Evolutionary conservation across 2,888 invertebrate genomes (phyloP), one percentile per base, ranked within the genome.

Genomic region (Digitonthophagus gazella): DNA sequence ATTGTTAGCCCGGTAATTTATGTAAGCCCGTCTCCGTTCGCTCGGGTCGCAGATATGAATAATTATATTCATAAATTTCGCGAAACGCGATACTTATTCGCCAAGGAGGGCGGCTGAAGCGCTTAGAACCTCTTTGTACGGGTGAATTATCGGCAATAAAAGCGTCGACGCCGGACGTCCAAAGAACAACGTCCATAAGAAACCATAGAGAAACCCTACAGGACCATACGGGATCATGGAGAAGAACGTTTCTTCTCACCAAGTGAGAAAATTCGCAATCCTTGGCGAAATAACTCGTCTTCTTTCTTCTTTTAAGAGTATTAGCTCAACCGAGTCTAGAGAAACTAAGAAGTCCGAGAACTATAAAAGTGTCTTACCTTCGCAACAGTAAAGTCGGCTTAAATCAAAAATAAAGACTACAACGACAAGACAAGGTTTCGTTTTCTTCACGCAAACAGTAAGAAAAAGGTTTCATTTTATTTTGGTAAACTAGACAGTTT

Each of bases 231-330:
- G n/a, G n/a, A n/a, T n/a, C n/a, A n/a, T n/a, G n/a, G n/a, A n/a
- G n/a, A n/a, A n/a, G n/a, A n/a, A n/a, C n/a, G n/a, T n/a, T n/a
- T n/a, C n/a, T n/a, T n/a, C n/a, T n/a, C 28, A 11, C 18, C 20
- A 66, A 66, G 66, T 66, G 66, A 66, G 56, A 66, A 66, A 66
- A 57, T 66, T 66, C 66, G 58, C 66, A 57, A 15, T 20, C 57
- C 14, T 22, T 19, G 22, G 66, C 57, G 57, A 66, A 66, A n/a
- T n/a, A 15, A 57, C 57, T 56, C 22, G 28, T 8, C 28, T 20
- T n/a, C n/a, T n/a, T n/a, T n/a, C n/a, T n/a, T n/a, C n/a, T n/a
- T n/a, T 44, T 44, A 44, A 44, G 28, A 44, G 28, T 44, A 44
- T 44, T 44, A 44, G 28, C 28, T 44, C 28, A 55, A 44, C 44